Evolutionary conservation across 1,140 invertebrate genomes (phyloP).

Genomic region (Bombus haemorrhoidalis): DNA sequence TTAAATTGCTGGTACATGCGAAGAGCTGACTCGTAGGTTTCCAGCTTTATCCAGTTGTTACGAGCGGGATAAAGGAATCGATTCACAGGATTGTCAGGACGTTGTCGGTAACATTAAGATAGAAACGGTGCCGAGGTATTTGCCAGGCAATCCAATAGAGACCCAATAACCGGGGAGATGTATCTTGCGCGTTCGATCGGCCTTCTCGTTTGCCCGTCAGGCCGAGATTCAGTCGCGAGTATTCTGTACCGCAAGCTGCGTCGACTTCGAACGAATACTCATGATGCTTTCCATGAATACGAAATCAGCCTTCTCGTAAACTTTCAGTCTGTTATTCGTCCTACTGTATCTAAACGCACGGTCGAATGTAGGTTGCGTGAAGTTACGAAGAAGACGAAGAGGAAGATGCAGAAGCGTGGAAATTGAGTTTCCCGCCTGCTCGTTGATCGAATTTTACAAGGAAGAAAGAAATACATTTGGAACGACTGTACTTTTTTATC

Average conservation of each 20-base stretch:
- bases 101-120: constrained; percentile 47
- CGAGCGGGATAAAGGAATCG: constrained; percentile 4
- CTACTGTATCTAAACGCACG: constrained; percentile 9
- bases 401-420: neutral
- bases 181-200: constrained; percentile 52
- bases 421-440: constrained; percentile 13
- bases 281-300: constrained; percentile 71
- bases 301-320: constrained; percentile 59
- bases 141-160: constrained; percentile 51
- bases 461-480: neutral
- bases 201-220: constrained; percentile 28
- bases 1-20: no score
- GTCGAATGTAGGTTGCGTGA: neutral
- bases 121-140: constrained; percentile 39
- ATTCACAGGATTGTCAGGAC: constrained; percentile 1
- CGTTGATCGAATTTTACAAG: neutral
- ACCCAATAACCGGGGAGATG: constrained; percentile 50
- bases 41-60: constrained; percentile 4
- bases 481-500: neutral
- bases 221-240: constrained; percentile 14
- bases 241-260: constrained; percentile 38
- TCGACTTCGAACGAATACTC: constrained; percentile 55
- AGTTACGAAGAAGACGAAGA: neutral
- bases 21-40: neutral
- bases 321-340: constrained; percentile 56